A percentile compares a stretch with the other conserved stretches of the same genome.
phyloP scores from a whole-genome alignment of 2,113 vertebrate species.

The Bombycilla garrulus region DNA sequence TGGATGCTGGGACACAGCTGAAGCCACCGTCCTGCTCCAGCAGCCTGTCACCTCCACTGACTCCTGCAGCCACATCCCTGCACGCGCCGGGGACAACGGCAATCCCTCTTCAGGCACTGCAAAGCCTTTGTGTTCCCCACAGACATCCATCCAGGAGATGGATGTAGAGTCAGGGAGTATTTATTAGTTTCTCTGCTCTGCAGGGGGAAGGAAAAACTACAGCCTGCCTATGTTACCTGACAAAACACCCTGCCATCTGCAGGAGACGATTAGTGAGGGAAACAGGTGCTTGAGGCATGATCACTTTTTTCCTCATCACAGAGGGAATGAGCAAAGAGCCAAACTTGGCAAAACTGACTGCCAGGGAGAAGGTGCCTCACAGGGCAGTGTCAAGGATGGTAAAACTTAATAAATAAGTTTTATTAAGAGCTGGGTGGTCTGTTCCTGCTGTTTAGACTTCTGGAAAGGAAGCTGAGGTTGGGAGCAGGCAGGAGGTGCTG shows the following conservation, averaged over 20 bases:
- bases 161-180: neutral
- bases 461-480: neutral
- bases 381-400: neutral
- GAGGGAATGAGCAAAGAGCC: neutral
- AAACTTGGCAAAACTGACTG: neutral
- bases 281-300: neutral
- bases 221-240: neutral
- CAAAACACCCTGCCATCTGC: neutral
- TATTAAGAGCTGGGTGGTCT: neutral
- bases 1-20: neutral
- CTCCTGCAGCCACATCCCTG: neutral
- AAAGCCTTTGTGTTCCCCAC: neutral
- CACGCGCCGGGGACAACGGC: neutral
- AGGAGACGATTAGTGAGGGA: neutral
- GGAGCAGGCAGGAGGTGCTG: neutral
- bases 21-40: neutral
- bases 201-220: neutral
- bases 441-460: neutral
- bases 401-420: neutral
- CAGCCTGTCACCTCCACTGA: neutral
- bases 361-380: accelerated
- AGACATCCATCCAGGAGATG: neutral
- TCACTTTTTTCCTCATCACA: neutral
- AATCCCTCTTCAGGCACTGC: neutral
- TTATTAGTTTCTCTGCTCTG: neutral